A percentile compares a stretch with the other conserved stretches of the same genome.
Evolutionary conservation across 2,797 vertebrate species (phyloP).

Genomic region (Florisuga fusca): DNA sequence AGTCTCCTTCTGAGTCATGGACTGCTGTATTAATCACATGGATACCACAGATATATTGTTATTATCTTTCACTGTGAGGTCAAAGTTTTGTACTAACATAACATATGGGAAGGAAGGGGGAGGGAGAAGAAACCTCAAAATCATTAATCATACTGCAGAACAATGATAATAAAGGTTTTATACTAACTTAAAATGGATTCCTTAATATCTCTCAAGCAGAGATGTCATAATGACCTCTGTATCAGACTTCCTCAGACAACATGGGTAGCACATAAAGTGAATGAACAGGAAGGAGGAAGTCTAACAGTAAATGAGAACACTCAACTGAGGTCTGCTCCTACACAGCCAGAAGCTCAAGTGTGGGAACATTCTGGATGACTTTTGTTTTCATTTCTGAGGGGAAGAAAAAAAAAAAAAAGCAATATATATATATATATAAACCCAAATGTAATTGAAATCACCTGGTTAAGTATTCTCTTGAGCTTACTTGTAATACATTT

Average conservation of each 20-base stretch:
- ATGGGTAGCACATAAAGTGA: neutral
- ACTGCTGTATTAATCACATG: conserved; percentile 77
- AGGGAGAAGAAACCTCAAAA: conserved; percentile 38
- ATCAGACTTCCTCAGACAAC: conserved; percentile 26
- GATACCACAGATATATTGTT: conserved; percentile 67
- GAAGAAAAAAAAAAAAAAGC: no score
- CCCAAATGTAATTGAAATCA: neutral
- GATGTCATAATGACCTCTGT: conserved; percentile 43
- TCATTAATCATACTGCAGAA: conserved; percentile 70
- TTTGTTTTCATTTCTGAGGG: neutral
- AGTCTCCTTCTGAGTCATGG: conserved; percentile 56
- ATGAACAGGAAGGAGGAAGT: neutral
- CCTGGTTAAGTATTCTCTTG: rapidly evolving
- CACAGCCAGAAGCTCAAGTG: neutral
- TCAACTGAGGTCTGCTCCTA: neutral
- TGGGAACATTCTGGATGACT: neutral
- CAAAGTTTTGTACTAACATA: conserved; percentile 71
- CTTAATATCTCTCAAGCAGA: conserved; percentile 41
- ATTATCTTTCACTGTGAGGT: conserved; percentile 78
- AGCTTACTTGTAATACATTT: neutral
- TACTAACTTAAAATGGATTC: conserved; percentile 63
- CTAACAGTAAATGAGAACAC: neutral
- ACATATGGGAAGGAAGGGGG: neutral
- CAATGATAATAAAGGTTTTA: conserved; percentile 55
- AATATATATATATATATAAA: neutral